phyloP scores from a whole-genome alignment of 2,797 vertebrate genomes.

The Remorina albescens region DNA sequence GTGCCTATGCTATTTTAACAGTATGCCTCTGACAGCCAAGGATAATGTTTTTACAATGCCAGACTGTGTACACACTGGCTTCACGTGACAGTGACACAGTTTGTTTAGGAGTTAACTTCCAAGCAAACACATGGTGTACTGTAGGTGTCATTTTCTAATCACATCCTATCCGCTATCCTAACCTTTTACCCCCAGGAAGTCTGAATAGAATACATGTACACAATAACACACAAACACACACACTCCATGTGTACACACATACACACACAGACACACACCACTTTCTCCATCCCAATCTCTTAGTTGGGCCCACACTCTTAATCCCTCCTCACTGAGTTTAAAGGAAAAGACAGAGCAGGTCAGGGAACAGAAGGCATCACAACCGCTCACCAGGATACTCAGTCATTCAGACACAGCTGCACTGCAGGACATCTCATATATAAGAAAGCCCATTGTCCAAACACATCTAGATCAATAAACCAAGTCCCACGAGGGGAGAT shows the following conservation, averaged over 20 bases:
- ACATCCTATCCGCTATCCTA: conserved; percentile 63
- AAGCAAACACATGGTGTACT: conserved; percentile 61
- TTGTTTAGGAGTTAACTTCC: conserved; percentile 52
- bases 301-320: conserved; percentile 59
- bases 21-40: conserved; percentile 34
- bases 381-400: conserved; percentile 70
- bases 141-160: conserved; percentile 64
- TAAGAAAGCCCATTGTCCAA: conserved; percentile 76
- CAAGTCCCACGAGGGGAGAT: conserved; percentile 43
- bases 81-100: conserved; percentile 58
- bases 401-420: conserved; percentile 75
- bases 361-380: conserved; percentile 72
- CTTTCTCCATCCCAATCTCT: conserved; percentile 32
- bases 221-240: not conserved
- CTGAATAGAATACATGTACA: conserved; percentile 37
- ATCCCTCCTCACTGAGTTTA: conserved; percentile 77
- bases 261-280: conserved; percentile 1
- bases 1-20: conserved; percentile 39
- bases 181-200: conserved; percentile 72
- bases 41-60: conserved; percentile 65
- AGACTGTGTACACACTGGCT: conserved; percentile 70
- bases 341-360: conserved; percentile 72
- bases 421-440: conserved; percentile 63
- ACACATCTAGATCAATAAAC: conserved; percentile 76
- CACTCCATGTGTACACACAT: too few relatives aligned